Evolutionary conservation across 1,140 invertebrate genomes (phyloP), one percentile per base, ranked within the genome.

Genomic region (Macrobrachium nipponense): DNA sequence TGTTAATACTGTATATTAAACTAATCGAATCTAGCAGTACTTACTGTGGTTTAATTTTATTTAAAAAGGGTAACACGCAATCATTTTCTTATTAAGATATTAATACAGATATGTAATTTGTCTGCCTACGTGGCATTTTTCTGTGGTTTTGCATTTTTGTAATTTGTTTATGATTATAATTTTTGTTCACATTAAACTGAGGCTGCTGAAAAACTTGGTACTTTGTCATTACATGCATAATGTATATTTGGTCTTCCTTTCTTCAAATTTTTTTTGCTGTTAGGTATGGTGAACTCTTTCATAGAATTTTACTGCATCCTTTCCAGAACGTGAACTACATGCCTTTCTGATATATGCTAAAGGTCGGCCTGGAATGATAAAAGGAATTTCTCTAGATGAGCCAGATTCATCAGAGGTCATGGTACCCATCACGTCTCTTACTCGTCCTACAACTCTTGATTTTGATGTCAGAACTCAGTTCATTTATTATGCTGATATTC

Each of bases 401-500:
- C 90, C 90, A 66, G 89, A 90, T 62, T 82, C 89, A 61, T 90
- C 91, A 81, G 93, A 95, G 89, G 92, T 94, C 8, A 94, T 95
- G 91, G 92, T 94, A 87, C 95, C 94, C 75, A 94, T 95, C 82
- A 92, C 93, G 61, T 93, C 94, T 89, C 91, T 94, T n/a, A 92
- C 91, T 23, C 91, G 93, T 64, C 94, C 95, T 17, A 92, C 93
- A 64, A 93, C 94, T 43, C 91, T 96, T 66, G 95, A 96, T 91
- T 95, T 93, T 89, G 94, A 96, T 91, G 91, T 93, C 1, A 91
- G 90, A n/a, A 92, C 91, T 36, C 92, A 93, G 83, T 93, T 92
- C 72, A 93, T 97, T 59, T 95, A 96, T 91, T 96, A 94, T 90
- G 93, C 93, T 44, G 94, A 95, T 90, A 91, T 92, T 79, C 92